Base-by-base conservation (phyloP, 1,140 invertebrate genomes). In the Diachasmimorpha longicaudata region DNA sequence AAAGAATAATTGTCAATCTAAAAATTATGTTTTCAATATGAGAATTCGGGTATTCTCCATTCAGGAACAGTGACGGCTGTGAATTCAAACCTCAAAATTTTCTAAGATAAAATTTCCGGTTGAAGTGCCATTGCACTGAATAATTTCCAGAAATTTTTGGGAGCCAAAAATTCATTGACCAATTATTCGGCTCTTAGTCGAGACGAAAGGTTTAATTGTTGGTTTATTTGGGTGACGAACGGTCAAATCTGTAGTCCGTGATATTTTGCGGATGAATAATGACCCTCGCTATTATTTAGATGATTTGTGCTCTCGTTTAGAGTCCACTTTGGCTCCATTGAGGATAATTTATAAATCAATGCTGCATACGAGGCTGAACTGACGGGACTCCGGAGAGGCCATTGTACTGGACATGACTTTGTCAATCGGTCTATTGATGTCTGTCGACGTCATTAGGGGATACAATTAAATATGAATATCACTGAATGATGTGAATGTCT, bases 291-390 rank as follows among this genome's bases (percentile, higher is more conserved):
- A 55, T 55, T 55, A 55, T 55, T 55, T 21, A 55, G 48, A 55
- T 55, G 19, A 55, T 55, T 55, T 55, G 48, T 55, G 48, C 14
- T 4, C 48, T 55, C 48, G 48, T 55, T 55, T 55, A 16, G 19
- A 16, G 19, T 19, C 19, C 19, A 55, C 48, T 55, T 21, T 8
- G 19, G 19, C 9, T 55, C 19, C 19, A 55, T 55, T 55, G 48
- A 55, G 48, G n/a, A 55, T 55, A 55, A 55, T 55, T 55, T 55
- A 55, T 55, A 55, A 55, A 55, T 55, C 48, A 55, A 55, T 55
- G 48, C 48, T 55, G 8, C 19, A n/a, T 55, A 21, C 48, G 19
- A 21, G 19, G 4, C 2, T 42, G 39, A 1, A 55, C 48, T 21
- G n/a, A 55, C 19, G n/a, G 48, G 9, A 55, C n/a, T 14, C 19